A percentile compares a stretch with the other conserved stretches of the same genome.
These are phyloP conservation scores for Osmoderma eremita DNA, from an alignment of 2,888 invertebrate genomes.

Conservation along the genomic window DNA sequence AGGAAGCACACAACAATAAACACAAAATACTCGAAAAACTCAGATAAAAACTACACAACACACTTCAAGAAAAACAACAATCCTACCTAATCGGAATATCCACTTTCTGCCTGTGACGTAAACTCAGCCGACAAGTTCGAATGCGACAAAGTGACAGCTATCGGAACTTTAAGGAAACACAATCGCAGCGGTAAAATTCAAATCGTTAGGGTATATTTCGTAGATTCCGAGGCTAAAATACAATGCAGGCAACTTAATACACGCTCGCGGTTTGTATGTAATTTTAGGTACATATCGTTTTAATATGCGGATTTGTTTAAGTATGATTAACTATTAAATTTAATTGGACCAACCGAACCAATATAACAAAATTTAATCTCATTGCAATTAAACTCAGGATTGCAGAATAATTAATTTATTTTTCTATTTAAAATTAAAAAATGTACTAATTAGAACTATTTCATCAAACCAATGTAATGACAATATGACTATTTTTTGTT, in stretches of 20 bases:
- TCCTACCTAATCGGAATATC: conserved; percentile 52
- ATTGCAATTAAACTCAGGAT: not conserved
- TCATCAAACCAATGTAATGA: not conserved
- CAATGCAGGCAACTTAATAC: conserved; percentile 11
- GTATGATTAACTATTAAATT: not conserved
- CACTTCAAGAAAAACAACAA: conserved; percentile 50
- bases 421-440: conserved; percentile 6
- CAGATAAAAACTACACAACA: conserved; percentile 40
- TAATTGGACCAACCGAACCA: not conserved
- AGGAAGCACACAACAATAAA: conserved; percentile 57
- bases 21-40: conserved; percentile 42
- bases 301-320: not conserved
- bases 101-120: conserved; percentile 54
- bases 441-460: conserved; percentile 18
- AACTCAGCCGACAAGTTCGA: conserved; percentile 49
- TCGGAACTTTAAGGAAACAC: conserved; percentile 7
- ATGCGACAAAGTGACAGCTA: conserved; percentile 46
- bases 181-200: conserved; percentile 20
- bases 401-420: conserved; percentile 7
- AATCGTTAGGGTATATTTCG: not conserved
- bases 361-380: too few species aligned
- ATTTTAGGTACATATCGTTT: not conserved
- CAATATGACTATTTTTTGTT: conserved; percentile 22
- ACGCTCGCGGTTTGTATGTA: too few species aligned
- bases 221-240: not conserved